A percentile compares a stretch with the other conserved stretches of the same genome.
Evolutionary conservation across 2,888 invertebrate species (phyloP).

Genomic region (Smittia sp.): DNA sequence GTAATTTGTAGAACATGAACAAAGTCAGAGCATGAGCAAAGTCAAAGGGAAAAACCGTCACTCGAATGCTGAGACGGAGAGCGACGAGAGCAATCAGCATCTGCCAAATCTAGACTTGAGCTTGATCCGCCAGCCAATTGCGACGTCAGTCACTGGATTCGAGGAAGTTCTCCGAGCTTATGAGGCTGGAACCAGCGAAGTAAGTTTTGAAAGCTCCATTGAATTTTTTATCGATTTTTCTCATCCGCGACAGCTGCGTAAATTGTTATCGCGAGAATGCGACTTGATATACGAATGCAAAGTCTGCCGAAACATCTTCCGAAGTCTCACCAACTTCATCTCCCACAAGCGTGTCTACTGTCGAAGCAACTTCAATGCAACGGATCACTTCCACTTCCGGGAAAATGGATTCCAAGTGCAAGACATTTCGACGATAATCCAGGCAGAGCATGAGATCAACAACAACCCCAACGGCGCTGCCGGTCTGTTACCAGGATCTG

Average conservation of each 20-base stretch:
- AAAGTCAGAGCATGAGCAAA: neutral
- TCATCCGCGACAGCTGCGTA: slow-evolving; percentile 61
- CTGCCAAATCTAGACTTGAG: slow-evolving; percentile 54
- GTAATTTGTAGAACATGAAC: neutral
- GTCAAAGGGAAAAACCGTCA: neutral
- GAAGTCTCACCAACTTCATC: slow-evolving; percentile 83
- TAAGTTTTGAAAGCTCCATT: slow-evolving; percentile 51
- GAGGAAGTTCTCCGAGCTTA: slow-evolving; percentile 68
- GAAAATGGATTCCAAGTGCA: slow-evolving; percentile 55
- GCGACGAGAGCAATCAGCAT: slow-evolving; percentile 20
- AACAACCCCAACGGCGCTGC: slow-evolving; percentile 34
- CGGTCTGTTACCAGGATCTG: slow-evolving; percentile 43
- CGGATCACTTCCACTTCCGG: slow-evolving; percentile 54
- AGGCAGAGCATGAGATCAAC: slow-evolving; percentile 51
- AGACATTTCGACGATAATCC: slow-evolving; percentile 56
- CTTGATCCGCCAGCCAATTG: slow-evolving; percentile 64
- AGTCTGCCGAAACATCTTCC: slow-evolving; percentile 79
- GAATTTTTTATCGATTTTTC: slow-evolving; percentile 43
- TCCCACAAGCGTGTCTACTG: slow-evolving; percentile 87
- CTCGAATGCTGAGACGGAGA: neutral
- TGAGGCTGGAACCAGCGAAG: slow-evolving; percentile 74
- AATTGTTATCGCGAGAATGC: slow-evolving; percentile 77
- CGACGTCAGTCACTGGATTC: slow-evolving; percentile 67
- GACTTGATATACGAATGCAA: slow-evolving; percentile 87
- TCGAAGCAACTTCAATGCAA: slow-evolving; percentile 57